Base-by-base conservation (phyloP, 2,797 vertebrate genomes). In the Nasua narica region DNA sequence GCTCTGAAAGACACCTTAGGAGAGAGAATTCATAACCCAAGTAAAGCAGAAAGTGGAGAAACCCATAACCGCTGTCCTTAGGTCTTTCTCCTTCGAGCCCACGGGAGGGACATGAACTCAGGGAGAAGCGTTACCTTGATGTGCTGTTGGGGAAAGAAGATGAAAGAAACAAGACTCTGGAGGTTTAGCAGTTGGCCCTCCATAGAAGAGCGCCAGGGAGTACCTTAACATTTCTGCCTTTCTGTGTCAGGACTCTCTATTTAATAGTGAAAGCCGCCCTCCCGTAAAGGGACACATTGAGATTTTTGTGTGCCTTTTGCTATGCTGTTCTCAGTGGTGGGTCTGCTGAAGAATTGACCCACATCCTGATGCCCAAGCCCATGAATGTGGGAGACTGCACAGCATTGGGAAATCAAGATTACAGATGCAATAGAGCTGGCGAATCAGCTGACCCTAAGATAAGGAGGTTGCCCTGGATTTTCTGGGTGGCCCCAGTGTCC, bases 101-200 rank as follows among this genome's bases (percentile, higher is more conserved):
- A 8, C 15, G 19, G 13, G 12, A 72, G 54, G 78, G 52, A 8
- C 46, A 1, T 8, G 35, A 52, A 10, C 11, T 19, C 77, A 0
- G 0, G 13, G 23, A 50, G 18, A 11, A 14, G 32, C 0, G 0
- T 2, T 4, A 4, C 2, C 48, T 5, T 4, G 15, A 6, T 5
- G 12, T 0, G 5, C 32, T 46, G 2, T 4, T 40, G 40, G 35
- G 56, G 32, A 25, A 1, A 56, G n/a, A 32, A 35, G 3, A 23
- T 15, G 19, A 48, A 52, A 4, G 5, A 25, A 25, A 3, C 25
- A 0, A 5, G 43, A 32, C 32, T 52, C 43, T 1, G 0, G 1
- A 23, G 32, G 18, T 10, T 23, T 4, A 4, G 48, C 5, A 15
- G 67, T 29, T 5, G 12, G 10, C 27, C 32, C 27, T 16, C 52